These are phyloP conservation scores for Phaethornis superciliosus DNA, from an alignment of 2,113 vertebrate species.

Conservation along the genomic window DNA sequence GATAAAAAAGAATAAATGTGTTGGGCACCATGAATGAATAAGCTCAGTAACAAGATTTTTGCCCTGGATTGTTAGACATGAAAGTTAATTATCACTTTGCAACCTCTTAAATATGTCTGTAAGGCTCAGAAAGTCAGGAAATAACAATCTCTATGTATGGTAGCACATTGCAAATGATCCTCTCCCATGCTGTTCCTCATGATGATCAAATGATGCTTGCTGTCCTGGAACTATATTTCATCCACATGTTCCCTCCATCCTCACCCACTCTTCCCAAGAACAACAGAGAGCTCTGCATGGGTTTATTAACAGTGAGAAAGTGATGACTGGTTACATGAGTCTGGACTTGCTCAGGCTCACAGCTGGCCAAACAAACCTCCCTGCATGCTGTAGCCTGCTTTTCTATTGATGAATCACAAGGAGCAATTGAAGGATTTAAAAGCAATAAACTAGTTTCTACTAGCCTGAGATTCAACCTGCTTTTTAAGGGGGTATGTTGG, in stretches of 20 bases:
- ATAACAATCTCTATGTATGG: neutral
- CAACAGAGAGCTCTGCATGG: neutral
- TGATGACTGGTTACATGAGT: conserved; percentile 46
- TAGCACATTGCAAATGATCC: neutral
- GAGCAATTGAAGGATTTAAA: neutral
- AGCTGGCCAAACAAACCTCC: conserved; percentile 56
- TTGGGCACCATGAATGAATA: neutral
- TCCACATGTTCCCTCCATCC: neutral
- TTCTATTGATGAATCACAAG: conserved; percentile 45
- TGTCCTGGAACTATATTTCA: neutral
- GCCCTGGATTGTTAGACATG: neutral
- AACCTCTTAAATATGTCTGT: neutral
- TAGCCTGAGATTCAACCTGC: neutral
- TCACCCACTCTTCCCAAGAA: conserved; percentile 12
- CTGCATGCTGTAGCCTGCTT: conserved; percentile 16
- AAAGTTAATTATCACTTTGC: neutral
- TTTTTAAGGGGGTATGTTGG: neutral
- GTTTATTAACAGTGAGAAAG: conserved; percentile 44
- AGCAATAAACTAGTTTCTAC: conserved; percentile 41
- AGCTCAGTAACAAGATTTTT: neutral
- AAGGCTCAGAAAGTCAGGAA: neutral
- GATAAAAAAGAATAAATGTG: neutral
- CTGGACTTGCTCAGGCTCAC: conserved; percentile 61
- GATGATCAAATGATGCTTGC: neutral
- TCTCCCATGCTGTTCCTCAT: neutral